A percentile compares a stretch with the other conserved stretches of the same genome.
phyloP scores from a whole-genome alignment of 2,888 invertebrate species.

The Marronus borbonicus region DNA sequence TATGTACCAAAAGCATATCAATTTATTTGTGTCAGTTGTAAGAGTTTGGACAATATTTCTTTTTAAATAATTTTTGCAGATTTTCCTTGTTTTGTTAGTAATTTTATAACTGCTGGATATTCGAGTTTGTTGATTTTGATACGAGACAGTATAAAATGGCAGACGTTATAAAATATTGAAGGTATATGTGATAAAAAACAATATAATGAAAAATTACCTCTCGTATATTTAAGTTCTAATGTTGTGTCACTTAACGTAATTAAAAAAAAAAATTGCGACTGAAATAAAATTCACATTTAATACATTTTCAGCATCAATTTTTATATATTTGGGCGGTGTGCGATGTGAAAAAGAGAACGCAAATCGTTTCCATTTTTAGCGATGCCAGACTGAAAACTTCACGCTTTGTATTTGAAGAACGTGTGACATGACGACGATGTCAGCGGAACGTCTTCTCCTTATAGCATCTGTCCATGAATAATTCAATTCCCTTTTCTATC shows the following conservation, averaged over 20 bases:
- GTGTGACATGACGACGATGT: conserved; percentile 46
- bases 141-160: too few relatives aligned
- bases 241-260: not conserved
- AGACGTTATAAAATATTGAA: too few relatives aligned
- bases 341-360: not conserved
- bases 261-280: not conserved
- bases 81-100: too few relatives aligned
- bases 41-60: too few relatives aligned
- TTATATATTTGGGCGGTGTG: not conserved
- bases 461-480: conserved; percentile 50
- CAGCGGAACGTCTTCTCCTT: conserved; percentile 38
- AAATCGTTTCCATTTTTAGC: conserved; percentile 26
- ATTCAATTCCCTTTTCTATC: conserved; percentile 51
- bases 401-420: conserved; percentile 43
- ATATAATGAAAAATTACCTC: too few relatives aligned
- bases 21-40: too few relatives aligned
- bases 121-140: too few relatives aligned
- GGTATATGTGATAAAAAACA: too few relatives aligned
- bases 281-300: not conserved
- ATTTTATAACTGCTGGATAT: too few relatives aligned
- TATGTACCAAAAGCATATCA: too few relatives aligned
- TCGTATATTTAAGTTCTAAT: not conserved
- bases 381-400: conserved; percentile 40
- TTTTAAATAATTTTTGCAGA: too few relatives aligned
- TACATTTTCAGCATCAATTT: not conserved